A percentile compares a stretch with the other conserved stretches of the same genome.
Conservation (phyloP, 2,797 vertebrate species). For the Danio tinwini region DNA sequence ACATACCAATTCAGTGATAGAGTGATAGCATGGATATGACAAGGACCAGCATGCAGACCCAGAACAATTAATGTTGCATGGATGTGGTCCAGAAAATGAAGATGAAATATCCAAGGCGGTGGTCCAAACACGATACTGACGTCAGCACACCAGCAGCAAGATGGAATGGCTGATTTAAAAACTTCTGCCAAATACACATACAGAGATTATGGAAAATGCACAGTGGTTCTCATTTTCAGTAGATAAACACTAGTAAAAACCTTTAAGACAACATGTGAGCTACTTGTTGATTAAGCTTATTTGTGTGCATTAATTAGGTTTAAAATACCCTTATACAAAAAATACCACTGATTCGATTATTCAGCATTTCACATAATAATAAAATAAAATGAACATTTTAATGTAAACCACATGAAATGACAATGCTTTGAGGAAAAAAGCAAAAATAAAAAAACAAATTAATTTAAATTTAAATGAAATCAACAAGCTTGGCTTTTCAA, state of each 20-base stretch:
- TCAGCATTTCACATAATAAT: constrained; percentile 26
- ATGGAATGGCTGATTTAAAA: constrained; percentile 38
- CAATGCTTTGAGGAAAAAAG: constrained; percentile 50
- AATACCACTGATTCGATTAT: neutral
- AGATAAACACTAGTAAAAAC: neutral
- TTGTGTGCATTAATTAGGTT: neutral
- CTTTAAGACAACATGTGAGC: neutral
- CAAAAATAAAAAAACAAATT: constrained; percentile 24
- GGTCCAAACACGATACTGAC: constrained; percentile 50
- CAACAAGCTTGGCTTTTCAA: constrained; percentile 19
- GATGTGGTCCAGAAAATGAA: constrained; percentile 72
- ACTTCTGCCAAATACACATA: constrained; percentile 30
- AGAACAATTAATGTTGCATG: constrained; percentile 66
- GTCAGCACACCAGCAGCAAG: constrained; percentile 49
- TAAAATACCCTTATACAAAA: neutral
- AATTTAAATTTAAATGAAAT: constrained; percentile 25
- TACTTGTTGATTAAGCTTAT: neutral
- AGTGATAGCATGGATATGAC: constrained; percentile 74
- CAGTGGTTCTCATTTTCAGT: constrained; percentile 4
- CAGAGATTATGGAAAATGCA: constrained; percentile 29
- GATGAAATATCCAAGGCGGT: constrained; percentile 72
- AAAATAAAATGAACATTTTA: constrained; percentile 21
- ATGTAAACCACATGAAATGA: constrained; percentile 54
- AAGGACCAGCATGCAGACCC: constrained; percentile 75
- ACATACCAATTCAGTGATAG: constrained; percentile 78